These are phyloP conservation scores for Anastatus disparis DNA, from an alignment of 1,140 invertebrate species.

Conservation along the genomic window DNA sequence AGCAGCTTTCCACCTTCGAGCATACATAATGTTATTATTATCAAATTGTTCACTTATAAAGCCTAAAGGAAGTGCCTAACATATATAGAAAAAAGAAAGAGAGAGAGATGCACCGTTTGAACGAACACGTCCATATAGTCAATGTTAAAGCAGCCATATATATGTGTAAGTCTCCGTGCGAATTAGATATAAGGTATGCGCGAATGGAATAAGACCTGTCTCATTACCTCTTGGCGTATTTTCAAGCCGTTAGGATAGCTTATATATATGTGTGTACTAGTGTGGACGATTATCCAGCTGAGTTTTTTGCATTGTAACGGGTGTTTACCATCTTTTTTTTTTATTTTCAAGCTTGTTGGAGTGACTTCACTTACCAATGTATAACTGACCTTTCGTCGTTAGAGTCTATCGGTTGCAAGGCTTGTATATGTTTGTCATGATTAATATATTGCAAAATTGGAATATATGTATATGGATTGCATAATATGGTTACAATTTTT, in stretches of 20 bases:
- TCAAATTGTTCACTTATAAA: conserved; percentile 13
- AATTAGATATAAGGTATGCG: conserved; percentile 1
- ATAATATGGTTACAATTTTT: too few species aligned
- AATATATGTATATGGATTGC: too few species aligned
- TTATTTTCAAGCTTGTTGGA: too few species aligned
- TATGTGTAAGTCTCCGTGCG: neutral
- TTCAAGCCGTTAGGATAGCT: conserved; percentile 19
- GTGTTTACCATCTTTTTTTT: too few species aligned
- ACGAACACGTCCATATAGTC: neutral
- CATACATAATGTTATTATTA: conserved; percentile 43
- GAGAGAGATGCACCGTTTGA: conserved; percentile 31
- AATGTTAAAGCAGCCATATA: neutral
- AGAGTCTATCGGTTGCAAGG: too few species aligned
- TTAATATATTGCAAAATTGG: too few species aligned
- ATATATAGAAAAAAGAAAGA: too few species aligned
- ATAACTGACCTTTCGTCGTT: conserved; percentile 20
- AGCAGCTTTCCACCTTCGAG: neutral
- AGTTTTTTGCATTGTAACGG: conserved; percentile 38
- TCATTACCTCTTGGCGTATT: too few species aligned
- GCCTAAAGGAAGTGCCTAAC: neutral
- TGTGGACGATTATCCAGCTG: conserved; percentile 27
- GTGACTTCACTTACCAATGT: too few species aligned
- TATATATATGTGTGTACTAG: neutral
- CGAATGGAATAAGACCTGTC: conserved; percentile 38
- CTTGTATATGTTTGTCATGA: too few species aligned